Evolutionary conservation across 2,888 invertebrate genomes (phyloP).

Genomic region (Lordiphosa fenestrarum): DNA sequence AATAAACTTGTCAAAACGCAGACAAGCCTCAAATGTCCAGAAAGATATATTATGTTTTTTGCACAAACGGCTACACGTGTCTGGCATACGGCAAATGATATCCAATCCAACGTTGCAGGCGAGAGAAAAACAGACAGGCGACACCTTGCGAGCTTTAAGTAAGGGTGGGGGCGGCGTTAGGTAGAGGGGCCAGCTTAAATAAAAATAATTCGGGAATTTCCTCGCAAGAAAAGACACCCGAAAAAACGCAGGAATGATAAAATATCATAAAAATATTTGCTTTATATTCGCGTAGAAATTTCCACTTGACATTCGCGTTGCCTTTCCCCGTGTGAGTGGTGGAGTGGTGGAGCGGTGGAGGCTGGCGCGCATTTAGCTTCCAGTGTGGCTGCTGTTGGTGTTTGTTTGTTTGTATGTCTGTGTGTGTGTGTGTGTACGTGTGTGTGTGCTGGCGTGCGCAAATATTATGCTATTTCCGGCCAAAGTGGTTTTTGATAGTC

Average conservation of each 20-base stretch:
- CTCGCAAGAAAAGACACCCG: conserved; percentile 1
- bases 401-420: conserved; percentile 3
- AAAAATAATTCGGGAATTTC: conserved; percentile 44
- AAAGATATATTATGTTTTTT: background rate
- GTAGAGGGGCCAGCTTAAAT: conserved; percentile 31
- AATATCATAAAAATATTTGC: conserved; percentile 57
- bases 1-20: background rate
- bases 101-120: conserved; percentile 34
- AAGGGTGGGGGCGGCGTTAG: background rate
- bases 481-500: conserved; percentile 68
- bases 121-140: background rate
- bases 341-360: conserved; percentile 13
- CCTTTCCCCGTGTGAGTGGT: conserved; percentile 2
- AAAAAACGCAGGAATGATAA: conserved; percentile 35
- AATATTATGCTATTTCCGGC: conserved; percentile 64
- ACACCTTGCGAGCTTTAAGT: conserved; percentile 25
- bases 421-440: conserved; percentile 12
- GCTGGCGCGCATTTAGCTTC: conserved; percentile 49
- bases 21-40: conserved; percentile 3
- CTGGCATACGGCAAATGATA: conserved; percentile 38
- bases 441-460: conserved; percentile 45
- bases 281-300: conserved; percentile 39
- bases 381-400: conserved; percentile 9
- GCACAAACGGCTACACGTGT: conserved; percentile 46
- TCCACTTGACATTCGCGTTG: conserved; percentile 32